These are phyloP conservation scores for Parazoanthus darwini DNA, from an alignment of 92 coral and sea anemone genomes.

Conservation along the genomic window DNA sequence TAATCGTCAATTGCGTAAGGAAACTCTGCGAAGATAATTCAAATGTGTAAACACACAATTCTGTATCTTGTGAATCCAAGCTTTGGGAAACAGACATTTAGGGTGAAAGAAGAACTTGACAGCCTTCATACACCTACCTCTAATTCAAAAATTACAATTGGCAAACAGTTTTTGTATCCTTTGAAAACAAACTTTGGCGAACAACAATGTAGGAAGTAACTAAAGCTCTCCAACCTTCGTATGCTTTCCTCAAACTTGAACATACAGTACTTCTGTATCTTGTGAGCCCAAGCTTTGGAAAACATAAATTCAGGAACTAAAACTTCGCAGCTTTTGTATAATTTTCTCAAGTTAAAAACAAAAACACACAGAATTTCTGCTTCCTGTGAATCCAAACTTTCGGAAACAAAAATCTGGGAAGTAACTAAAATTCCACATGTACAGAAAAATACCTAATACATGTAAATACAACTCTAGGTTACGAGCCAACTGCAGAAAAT, in stretches of 20 bases:
- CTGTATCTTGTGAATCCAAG: not conserved
- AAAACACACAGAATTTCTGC: not conserved
- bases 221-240: too few species aligned
- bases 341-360: too few species aligned
- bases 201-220: too few species aligned
- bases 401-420: not conserved
- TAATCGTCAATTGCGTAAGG: constrained; percentile 40
- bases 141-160: too few species aligned
- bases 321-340: too few species aligned
- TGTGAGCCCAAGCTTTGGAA: not conserved
- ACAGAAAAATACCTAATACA: not conserved
- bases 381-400: not conserved
- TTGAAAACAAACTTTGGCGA: not conserved
- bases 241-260: too few species aligned
- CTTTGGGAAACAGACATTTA: not conserved
- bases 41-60: not conserved
- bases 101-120: too few species aligned
- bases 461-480: not conserved
- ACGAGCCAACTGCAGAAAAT: not conserved
- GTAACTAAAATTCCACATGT: too few species aligned
- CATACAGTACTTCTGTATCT: not conserved
- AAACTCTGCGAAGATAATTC: constrained; percentile 14
- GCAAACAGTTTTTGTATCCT: not conserved
- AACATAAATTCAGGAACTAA: not conserved
- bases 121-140: too few species aligned